Conservation (phyloP, 1,140 invertebrate species). For the Pseudomyrmex flavicornis region DNA sequence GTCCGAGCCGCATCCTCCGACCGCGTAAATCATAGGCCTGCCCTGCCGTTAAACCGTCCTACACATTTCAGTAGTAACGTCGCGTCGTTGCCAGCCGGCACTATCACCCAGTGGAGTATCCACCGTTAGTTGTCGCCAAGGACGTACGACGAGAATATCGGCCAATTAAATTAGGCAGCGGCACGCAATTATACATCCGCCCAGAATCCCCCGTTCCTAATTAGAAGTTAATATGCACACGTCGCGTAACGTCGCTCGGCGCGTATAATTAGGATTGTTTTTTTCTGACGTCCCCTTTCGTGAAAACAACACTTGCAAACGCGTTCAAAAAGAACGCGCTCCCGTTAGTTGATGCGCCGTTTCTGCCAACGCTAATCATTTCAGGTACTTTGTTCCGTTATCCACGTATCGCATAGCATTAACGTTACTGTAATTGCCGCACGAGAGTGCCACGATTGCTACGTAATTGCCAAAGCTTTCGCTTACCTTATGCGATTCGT, state of each 20-base stretch:
- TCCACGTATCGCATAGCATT: not conserved
- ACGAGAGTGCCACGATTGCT: not conserved
- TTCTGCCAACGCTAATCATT: constrained; percentile 21
- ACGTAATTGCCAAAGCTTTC: constrained; percentile 11
- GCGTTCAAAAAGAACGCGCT: not conserved
- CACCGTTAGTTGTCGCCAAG: constrained; percentile 31
- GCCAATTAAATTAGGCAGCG: constrained; percentile 68
- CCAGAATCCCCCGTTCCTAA: constrained; percentile 3
- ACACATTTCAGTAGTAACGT: constrained; percentile 51
- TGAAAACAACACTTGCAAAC: not conserved
- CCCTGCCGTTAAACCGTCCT: constrained; percentile 51
- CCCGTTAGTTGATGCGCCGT: constrained; percentile 1
- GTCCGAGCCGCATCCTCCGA: constrained; percentile 24
- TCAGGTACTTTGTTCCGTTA: constrained; percentile 32
- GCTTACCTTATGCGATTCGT: not conserved
- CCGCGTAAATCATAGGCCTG: constrained; percentile 63
- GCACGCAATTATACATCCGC: constrained; percentile 60
- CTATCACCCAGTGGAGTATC: not conserved
- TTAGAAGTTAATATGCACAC: constrained; percentile 35
- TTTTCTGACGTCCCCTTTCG: not conserved
- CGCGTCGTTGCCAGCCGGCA: constrained; percentile 13
- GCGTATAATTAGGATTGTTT: constrained; percentile 34
- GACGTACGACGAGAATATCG: constrained; percentile 55
- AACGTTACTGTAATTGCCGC: constrained; percentile 1
- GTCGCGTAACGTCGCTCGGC: constrained; percentile 5